phyloP scores from a whole-genome alignment of 2,113 vertebrate genomes.

The Epinephelus lanceolatus region DNA sequence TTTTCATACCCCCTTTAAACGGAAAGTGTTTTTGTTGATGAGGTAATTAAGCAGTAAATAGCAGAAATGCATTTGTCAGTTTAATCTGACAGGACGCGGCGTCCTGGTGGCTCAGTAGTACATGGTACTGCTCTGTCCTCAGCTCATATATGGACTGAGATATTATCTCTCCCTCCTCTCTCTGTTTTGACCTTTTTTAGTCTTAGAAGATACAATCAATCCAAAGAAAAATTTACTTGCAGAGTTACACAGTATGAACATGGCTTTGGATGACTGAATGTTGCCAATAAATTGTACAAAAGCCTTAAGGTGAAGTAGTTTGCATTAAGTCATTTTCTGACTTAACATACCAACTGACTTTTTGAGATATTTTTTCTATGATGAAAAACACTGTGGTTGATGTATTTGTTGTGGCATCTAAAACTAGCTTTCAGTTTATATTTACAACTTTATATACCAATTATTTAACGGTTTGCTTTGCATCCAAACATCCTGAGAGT shows the following conservation, averaged over 20 bases:
- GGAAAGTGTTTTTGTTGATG: slow-evolving; percentile 44
- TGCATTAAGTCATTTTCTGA: background rate
- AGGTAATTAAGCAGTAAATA: slow-evolving; percentile 54
- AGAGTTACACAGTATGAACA: background rate
- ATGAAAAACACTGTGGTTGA: background rate
- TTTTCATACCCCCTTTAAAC: slow-evolving; percentile 44
- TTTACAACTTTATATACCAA: background rate
- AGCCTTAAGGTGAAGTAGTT: no score
- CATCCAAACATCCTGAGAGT: slow-evolving; percentile 1
- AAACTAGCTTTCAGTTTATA: background rate
- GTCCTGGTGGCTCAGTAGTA: slow-evolving; percentile 9
- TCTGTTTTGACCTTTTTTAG: background rate
- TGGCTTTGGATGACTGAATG: background rate
- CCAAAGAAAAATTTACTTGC: background rate
- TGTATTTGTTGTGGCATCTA: background rate
- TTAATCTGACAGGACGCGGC: slow-evolving; percentile 26
- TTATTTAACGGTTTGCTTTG: background rate
- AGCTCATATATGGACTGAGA: background rate
- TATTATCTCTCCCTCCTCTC: background rate
- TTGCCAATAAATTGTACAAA: background rate
- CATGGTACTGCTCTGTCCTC: background rate
- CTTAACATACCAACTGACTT: background rate
- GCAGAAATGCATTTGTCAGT: slow-evolving; percentile 33
- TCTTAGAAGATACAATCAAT: background rate
- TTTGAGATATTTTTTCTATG: slow-evolving; percentile 3